Conservation (phyloP, 2,113 vertebrate species). For the Cyanistes caeruleus region DNA sequence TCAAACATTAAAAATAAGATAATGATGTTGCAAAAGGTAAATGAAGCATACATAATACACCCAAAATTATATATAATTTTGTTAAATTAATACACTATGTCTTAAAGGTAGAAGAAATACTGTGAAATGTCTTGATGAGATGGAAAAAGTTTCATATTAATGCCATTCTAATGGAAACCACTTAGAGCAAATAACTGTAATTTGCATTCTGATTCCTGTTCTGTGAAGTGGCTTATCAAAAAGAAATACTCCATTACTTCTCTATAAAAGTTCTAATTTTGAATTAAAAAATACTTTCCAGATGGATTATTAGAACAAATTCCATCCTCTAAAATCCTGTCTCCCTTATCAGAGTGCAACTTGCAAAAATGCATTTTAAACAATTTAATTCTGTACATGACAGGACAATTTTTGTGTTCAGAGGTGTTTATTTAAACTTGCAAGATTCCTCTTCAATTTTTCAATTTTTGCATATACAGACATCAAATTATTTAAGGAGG, state of each 20-base stretch:
- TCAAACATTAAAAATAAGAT: constrained; percentile 49
- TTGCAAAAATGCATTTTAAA: constrained; percentile 39
- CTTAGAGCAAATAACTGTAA: constrained; percentile 73
- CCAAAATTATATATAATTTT: constrained; percentile 64
- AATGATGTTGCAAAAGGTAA: constrained; percentile 22
- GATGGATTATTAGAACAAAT: constrained; percentile 54
- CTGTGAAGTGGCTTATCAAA: constrained; percentile 66
- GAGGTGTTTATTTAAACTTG: neutral
- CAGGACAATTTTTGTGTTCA: constrained; percentile 42
- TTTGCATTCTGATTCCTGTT: constrained; percentile 67
- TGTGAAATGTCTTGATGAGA: constrained; percentile 63
- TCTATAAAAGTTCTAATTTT: constrained; percentile 64
- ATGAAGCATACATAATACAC: constrained; percentile 42
- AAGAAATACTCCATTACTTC: constrained; percentile 68
- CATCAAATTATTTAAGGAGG: neutral
- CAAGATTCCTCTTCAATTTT: neutral
- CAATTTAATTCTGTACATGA: constrained; percentile 25
- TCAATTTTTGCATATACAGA: neutral
- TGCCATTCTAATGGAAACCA: constrained; percentile 70
- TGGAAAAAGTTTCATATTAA: constrained; percentile 65
- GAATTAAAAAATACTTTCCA: constrained; percentile 60
- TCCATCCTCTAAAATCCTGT: constrained; percentile 15
- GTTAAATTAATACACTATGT: constrained; percentile 56
- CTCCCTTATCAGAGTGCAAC: constrained; percentile 11
- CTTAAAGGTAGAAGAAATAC: constrained; percentile 58